Conservation (phyloP, 2,888 invertebrate genomes). For the Choreutis nemorana region DNA sequence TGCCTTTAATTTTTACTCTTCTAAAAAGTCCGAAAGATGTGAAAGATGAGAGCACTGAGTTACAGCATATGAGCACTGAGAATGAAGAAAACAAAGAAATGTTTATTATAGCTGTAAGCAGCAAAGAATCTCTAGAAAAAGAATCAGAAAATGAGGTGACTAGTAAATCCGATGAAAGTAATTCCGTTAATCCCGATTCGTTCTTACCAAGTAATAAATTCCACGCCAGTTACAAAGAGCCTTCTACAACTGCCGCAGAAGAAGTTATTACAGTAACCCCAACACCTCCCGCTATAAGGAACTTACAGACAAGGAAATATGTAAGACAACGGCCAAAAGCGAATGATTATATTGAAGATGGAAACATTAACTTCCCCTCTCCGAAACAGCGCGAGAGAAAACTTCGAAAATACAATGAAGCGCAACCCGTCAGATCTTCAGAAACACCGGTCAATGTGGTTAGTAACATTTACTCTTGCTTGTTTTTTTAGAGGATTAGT, state of each 20-base stretch:
- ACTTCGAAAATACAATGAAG: conserved; percentile 39
- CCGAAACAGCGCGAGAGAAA: conserved; percentile 30
- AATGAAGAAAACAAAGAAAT: conserved; percentile 21
- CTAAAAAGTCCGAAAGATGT: conserved; percentile 21
- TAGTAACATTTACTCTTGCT: conserved; percentile 21
- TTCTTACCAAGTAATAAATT: conserved; percentile 35
- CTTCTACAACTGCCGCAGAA: conserved; percentile 13
- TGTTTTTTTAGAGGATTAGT: too few relatives aligned
- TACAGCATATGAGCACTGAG: conserved; percentile 4
- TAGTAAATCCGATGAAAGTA: conserved; percentile 25
- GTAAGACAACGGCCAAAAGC: conserved; percentile 26
- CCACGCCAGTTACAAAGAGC: conserved; percentile 44
- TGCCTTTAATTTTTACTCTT: conserved; percentile 39
- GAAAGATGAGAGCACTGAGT: conserved; percentile 12
- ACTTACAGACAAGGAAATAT: conserved; percentile 43
- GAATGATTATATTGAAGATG: conserved; percentile 22
- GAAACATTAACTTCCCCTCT: conserved; percentile 19
- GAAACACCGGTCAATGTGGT: conserved; percentile 51
- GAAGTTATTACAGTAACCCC: conserved; percentile 24
- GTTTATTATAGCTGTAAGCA: conserved; percentile 39
- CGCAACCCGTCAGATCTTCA: conserved; percentile 39
- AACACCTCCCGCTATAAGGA: conserved; percentile 35
- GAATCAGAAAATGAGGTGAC: conserved; percentile 26
- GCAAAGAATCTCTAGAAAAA: conserved; percentile 42
- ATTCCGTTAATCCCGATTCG: conserved; percentile 18